Base-by-base conservation (phyloP, 2,888 invertebrate species). In the Macrophya annulata region DNA sequence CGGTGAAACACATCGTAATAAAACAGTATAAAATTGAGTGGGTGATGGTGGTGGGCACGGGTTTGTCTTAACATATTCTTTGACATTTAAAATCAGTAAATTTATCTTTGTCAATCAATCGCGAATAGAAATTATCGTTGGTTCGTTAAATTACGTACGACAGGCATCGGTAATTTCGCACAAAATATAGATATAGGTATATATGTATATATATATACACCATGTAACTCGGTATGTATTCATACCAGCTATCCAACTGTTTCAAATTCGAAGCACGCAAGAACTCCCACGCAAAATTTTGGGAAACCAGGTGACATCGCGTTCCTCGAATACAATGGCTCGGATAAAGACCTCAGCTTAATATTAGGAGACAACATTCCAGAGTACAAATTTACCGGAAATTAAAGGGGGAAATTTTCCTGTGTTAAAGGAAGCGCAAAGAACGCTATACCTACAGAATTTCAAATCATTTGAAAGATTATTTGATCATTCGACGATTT, bases 191-290 rank as follows among this genome's bases (percentile, higher is more conserved):
- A 65, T 31, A 55, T n/a, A 55, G 15, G 25, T n/a, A 55, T 55
- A 59, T 21, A 4, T 15, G 21, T 62, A 62, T 25, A 62, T 62
- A 25, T n/a, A n/a, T 31, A 31, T 31, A 31, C 31, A 31, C 31
- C 31, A 31, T 31, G 31, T 31, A 2, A 31, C 31, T 31, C 31
- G 31, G 31, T 31, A 31, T 31, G 31, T 31, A 31, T 31, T 31
- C 31, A 31, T 31, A 31, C 3, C 31, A 31, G 31, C 55, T 37
- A 25, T 37, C 25, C 9, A 21, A 17, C 68, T 37, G 37, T 77
- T 77, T 51, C n/a, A 12, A 77, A 77, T 77, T 77, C 76, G n/a
- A 77, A 37, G 21, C 76, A 77, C 76, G 76, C 48, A 37, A 77
- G 31, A 31, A 31, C 48, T 12, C 76, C 48, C 51, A 77, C 25